A percentile compares a stretch with the other conserved stretches of the same genome.
These are phyloP conservation scores for Megalops atlanticus DNA, from an alignment of 2,113 vertebrate species.

Conservation along the genomic window DNA sequence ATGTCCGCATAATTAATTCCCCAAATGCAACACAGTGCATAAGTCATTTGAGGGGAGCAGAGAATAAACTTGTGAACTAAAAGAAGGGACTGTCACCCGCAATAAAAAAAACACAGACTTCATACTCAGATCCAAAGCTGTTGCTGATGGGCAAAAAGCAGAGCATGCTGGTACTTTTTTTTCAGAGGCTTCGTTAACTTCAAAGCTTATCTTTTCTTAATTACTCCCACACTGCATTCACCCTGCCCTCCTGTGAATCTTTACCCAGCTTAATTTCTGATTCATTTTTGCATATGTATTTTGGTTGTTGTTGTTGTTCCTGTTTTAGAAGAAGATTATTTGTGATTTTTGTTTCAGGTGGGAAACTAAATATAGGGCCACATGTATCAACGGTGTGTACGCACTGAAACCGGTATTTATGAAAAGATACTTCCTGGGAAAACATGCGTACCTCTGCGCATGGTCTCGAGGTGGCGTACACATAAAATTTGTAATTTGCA, in stretches of 20 bases:
- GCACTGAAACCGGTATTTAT: too few species aligned
- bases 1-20: conserved; percentile 9
- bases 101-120: conserved; percentile 27
- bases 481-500: too few species aligned
- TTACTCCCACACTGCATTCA: conserved; percentile 43
- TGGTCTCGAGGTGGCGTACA: too few species aligned
- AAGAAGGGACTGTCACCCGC: background rate
- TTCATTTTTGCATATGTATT: too few species aligned
- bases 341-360: too few species aligned
- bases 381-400: too few species aligned
- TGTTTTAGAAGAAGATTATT: too few species aligned
- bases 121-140: conserved; percentile 4
- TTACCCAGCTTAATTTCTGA: conserved; percentile 1
- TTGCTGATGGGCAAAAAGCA: conserved; percentile 44
- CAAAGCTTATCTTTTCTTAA: conserved; percentile 65
- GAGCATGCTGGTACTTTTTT: background rate
- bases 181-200: conserved; percentile 59
- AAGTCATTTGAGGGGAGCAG: background rate
- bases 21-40: background rate
- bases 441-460: too few species aligned
- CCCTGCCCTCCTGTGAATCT: background rate
- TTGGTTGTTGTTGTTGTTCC: too few species aligned
- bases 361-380: too few species aligned
- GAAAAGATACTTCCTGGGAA: too few species aligned
- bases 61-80: background rate